These are phyloP conservation scores for Dastarcus helophoroides DNA, from an alignment of 2,888 invertebrate species.

Conservation along the genomic window DNA sequence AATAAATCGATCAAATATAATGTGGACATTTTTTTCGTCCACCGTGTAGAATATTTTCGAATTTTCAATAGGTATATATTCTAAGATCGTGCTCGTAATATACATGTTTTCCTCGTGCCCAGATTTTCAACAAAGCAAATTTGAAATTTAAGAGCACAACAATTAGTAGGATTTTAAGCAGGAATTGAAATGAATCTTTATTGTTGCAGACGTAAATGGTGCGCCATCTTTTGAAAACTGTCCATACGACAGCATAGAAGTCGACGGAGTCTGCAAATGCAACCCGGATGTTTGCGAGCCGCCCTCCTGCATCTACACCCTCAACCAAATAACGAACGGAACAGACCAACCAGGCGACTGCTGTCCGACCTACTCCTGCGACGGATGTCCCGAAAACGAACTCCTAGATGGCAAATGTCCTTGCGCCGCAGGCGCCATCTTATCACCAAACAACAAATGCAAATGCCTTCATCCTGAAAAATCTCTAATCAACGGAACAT, in stretches of 20 bases:
- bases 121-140: too few species aligned
- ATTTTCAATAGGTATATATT: too few species aligned
- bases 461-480: slow-evolving; percentile 25
- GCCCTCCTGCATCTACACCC: slow-evolving; percentile 22
- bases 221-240: slow-evolving; percentile 26
- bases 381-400: slow-evolving; percentile 24
- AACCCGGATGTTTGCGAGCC: slow-evolving; percentile 22
- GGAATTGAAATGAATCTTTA: too few species aligned
- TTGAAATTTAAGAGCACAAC: too few species aligned
- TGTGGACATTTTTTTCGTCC: too few species aligned
- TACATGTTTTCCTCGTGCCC: too few species aligned
- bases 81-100: too few species aligned
- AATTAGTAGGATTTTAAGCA: too few species aligned
- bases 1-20: too few species aligned
- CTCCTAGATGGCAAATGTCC: slow-evolving; percentile 25
- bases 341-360: slow-evolving; percentile 25
- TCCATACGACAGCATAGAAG: slow-evolving; percentile 24
- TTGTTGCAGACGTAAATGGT: slow-evolving; percentile 20
- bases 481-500: slow-evolving; percentile 23
- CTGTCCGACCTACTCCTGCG: slow-evolving; percentile 29
- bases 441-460: slow-evolving; percentile 21
- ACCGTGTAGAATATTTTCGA: too few species aligned
- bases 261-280: slow-evolving; percentile 25
- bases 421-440: slow-evolving; percentile 25
- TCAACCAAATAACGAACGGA: slow-evolving; percentile 19